Conservation (phyloP, 2,888 invertebrate genomes). For the Sepioteuthis lessoniana region DNA sequence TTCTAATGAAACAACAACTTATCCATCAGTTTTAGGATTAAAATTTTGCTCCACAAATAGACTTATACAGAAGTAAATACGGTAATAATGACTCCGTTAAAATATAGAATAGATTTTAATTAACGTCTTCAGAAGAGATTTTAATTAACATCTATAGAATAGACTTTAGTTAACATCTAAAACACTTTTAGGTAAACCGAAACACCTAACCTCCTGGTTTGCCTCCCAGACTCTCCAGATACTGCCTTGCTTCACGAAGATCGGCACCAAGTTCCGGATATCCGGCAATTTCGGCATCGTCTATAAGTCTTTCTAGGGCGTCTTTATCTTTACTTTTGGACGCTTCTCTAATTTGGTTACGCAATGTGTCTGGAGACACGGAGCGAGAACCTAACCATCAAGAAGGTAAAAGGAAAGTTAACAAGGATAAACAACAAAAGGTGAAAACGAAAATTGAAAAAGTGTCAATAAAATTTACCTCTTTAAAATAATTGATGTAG, state of each 20-base stretch:
- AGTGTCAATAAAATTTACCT: not conserved
- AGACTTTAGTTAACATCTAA: not conserved
- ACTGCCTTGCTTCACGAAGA: slow-evolving; percentile 15
- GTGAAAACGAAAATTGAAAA: not conserved
- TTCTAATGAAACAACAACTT: no score
- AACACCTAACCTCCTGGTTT: not conserved
- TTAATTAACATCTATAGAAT: not conserved
- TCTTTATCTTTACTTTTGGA: slow-evolving; percentile 25
- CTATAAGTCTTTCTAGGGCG: slow-evolving; percentile 40
- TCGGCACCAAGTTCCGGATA: slow-evolving; percentile 6
- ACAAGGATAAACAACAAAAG: not conserved
- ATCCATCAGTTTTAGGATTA: not conserved
- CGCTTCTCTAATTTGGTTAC: not conserved
- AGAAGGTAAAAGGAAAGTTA: not conserved
- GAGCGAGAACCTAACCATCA: not conserved
- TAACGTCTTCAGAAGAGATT: not conserved
- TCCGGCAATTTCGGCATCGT: not conserved
- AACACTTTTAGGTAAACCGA: not conserved
- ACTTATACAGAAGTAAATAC: not conserved
- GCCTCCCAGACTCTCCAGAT: not conserved
- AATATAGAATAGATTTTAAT: not conserved
- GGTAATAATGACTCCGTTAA: not conserved
- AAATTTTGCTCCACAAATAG: not conserved
- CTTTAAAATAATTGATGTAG: not conserved
- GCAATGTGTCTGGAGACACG: not conserved